phyloP scores from a whole-genome alignment of 2,113 vertebrate species.

The Eptatretus burgeri region DNA sequence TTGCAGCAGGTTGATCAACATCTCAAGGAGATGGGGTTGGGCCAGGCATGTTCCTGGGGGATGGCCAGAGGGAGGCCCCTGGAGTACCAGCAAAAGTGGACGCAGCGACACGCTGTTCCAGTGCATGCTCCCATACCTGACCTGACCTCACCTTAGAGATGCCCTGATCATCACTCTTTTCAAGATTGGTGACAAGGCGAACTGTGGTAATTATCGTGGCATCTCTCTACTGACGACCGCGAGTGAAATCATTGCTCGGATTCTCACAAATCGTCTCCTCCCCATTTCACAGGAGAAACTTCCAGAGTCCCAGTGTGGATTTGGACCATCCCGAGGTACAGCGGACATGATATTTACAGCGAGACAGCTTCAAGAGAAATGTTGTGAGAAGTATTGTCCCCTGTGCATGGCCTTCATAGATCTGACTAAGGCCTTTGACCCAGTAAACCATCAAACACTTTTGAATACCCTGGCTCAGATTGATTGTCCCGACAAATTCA shows the following conservation, averaged over 20 bases:
- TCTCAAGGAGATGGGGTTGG: too few relatives aligned
- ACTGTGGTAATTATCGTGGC: neutral
- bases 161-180: neutral
- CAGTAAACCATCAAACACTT: neutral
- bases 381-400: neutral
- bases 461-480: neutral
- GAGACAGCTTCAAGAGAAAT: slow-evolving; percentile 1
- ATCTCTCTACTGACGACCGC: neutral
- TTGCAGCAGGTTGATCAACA: too few relatives aligned
- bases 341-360: neutral
- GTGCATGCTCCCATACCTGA: too few relatives aligned
- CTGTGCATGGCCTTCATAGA: slow-evolving; percentile 1
- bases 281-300: neutral
- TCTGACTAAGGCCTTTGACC: neutral
- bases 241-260: neutral
- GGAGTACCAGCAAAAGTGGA: too few relatives aligned
- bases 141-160: neutral
- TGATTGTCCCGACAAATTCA: neutral
- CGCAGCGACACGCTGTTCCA: too few relatives aligned
- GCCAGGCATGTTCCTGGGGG: too few relatives aligned
- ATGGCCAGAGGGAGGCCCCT: too few relatives aligned
- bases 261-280: neutral
- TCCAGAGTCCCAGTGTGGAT: neutral
- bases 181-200: neutral
- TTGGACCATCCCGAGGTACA: neutral